Evolutionary conservation across 2,113 vertebrate species (phyloP).

Genomic region (Austrofundulus limnaeus): DNA sequence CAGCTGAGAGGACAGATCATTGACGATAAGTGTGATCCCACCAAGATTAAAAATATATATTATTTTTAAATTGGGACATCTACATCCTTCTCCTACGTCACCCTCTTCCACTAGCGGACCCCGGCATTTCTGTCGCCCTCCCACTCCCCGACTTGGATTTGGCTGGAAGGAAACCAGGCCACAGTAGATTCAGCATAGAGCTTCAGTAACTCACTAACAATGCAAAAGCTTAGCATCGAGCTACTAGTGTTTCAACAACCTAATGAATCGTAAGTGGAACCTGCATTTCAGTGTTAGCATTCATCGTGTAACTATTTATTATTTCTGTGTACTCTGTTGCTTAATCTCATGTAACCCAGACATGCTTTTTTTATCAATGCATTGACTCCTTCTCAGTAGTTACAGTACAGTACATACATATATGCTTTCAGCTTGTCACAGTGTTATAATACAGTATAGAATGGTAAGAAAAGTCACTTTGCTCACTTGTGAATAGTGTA

Average conservation of each 20-base stretch:
- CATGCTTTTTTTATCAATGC: slow-evolving; percentile 64
- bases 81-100: slow-evolving; percentile 17
- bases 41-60: slow-evolving; percentile 46
- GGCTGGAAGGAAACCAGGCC: slow-evolving; percentile 35
- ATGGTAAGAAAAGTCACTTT: slow-evolving; percentile 45
- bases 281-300: slow-evolving; percentile 66
- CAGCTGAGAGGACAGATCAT: slow-evolving; percentile 33
- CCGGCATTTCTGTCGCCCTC: neutral
- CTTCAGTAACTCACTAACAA: slow-evolving; percentile 72
- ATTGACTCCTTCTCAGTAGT: slow-evolving; percentile 52
- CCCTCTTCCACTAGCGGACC: slow-evolving; percentile 22
- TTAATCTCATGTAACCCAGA: slow-evolving; percentile 66
- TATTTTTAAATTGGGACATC: slow-evolving; percentile 43
- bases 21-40: slow-evolving; percentile 35
- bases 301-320: slow-evolving; percentile 71
- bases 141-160: slow-evolving; percentile 9
- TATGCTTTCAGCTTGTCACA: slow-evolving; percentile 65
- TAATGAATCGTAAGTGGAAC: slow-evolving; percentile 50
- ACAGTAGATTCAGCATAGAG: slow-evolving; percentile 54
- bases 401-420: slow-evolving; percentile 54
- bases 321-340: slow-evolving; percentile 64
- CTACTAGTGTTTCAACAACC: slow-evolving; percentile 52
- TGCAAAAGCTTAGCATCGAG: slow-evolving; percentile 59
- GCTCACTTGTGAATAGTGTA: slow-evolving; percentile 52
- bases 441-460: slow-evolving; percentile 63